A percentile compares a stretch with the other conserved stretches of the same genome.
These are phyloP conservation scores for Ptilorrhoa leucosticta DNA, from an alignment of 2,113 vertebrate genomes.

Conservation along the genomic window DNA sequence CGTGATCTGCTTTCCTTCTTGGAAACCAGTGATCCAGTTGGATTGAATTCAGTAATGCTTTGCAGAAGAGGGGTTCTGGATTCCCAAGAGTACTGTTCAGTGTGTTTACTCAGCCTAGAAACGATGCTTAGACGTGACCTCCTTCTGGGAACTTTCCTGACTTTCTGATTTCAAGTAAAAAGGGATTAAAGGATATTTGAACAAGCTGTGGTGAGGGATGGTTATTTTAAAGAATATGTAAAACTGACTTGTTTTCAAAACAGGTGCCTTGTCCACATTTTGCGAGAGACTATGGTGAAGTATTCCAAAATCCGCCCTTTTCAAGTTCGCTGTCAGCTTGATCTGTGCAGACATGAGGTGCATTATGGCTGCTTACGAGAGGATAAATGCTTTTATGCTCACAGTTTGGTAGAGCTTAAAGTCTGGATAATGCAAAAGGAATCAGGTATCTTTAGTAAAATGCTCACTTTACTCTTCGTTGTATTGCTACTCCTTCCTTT, in stretches of 20 bases:
- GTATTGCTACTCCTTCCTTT: neutral
- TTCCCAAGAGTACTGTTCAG: neutral
- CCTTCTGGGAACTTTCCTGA: neutral
- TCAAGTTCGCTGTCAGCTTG: conserved; percentile 79
- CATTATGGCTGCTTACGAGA: conserved; percentile 92
- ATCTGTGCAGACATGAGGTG: conserved; percentile 93
- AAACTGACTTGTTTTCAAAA: neutral
- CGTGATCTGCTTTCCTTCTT: neutral
- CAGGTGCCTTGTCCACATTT: conserved; percentile 97
- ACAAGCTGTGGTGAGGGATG: neutral
- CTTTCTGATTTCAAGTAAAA: neutral
- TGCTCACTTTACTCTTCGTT: neutral
- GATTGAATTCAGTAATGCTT: neutral
- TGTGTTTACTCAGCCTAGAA: neutral
- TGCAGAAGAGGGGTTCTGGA: neutral
- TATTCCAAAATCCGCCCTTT: conserved; percentile 92
- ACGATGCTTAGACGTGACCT: neutral
- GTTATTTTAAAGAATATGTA: neutral
- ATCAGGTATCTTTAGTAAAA: conserved; percentile 69
- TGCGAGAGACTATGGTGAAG: conserved; percentile 88
- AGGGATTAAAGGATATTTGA: neutral
- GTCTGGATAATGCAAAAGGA: conserved; percentile 95
- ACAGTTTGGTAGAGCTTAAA: conserved; percentile 94
- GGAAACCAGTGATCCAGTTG: neutral
- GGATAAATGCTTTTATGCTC: conserved; percentile 93